These are phyloP conservation scores for Brachirus orientalis DNA, from an alignment of 2,113 vertebrate species.

Conservation along the genomic window DNA sequence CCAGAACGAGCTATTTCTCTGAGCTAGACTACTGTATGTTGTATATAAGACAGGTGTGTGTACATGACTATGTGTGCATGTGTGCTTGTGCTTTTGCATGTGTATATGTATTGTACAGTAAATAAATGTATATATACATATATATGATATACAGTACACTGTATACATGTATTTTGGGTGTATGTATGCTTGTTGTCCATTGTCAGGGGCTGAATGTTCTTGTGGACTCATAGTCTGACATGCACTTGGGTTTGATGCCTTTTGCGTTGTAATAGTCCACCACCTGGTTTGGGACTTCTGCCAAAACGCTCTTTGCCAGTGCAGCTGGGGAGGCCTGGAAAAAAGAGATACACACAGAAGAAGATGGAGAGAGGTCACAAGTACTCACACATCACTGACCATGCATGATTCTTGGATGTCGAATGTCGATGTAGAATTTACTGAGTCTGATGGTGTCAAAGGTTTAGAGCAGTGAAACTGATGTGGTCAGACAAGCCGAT, in stretches of 20 bases:
- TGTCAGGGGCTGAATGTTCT: conserved; percentile 94
- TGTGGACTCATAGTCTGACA: conserved; percentile 95
- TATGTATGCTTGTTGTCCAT: conserved; percentile 72
- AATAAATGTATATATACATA: conserved; percentile 48
- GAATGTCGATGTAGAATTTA: too few species aligned
- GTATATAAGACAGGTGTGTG: conserved; percentile 18
- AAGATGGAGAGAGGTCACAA: conserved; percentile 61
- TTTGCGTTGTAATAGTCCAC: conserved; percentile 99
- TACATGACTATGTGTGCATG: conserved; percentile 1
- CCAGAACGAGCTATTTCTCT: conserved; percentile 85
- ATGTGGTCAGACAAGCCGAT: conserved; percentile 53
- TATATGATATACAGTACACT: conserved; percentile 60
- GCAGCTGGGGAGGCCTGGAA: conserved; percentile 95
- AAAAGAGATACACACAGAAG: conserved; percentile 57
- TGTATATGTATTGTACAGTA: conserved; percentile 61
- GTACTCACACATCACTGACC: conserved; percentile 28
- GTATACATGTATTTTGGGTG: conserved; percentile 36
- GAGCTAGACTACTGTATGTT: conserved; percentile 74
- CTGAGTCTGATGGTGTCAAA: conserved; percentile 34
- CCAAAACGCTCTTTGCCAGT: conserved; percentile 96
- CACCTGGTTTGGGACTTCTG: conserved; percentile 98
- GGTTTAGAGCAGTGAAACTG: conserved; percentile 32
- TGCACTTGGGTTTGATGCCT: conserved; percentile 96
- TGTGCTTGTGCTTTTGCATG: conserved; percentile 61
- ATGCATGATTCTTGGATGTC: conserved; percentile 8